Evolutionary conservation across 2,797 vertebrate genomes (phyloP).

Genomic region (Alca torda): DNA sequence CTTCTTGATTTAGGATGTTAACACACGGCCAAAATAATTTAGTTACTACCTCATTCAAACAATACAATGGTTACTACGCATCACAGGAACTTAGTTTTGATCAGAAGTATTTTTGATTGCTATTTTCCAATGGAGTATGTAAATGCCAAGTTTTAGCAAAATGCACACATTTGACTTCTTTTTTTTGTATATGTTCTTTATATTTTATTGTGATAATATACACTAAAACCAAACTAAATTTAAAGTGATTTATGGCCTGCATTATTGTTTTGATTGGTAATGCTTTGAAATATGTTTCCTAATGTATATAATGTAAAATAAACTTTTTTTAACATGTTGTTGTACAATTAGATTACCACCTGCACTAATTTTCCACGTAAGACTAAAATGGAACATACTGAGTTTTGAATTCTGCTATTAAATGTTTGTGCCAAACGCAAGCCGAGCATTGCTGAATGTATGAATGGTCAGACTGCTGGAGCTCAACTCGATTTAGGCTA

Average conservation of each 20-base stretch:
- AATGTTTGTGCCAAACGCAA: slow-evolving; percentile 43
- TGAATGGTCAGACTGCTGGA: not conserved
- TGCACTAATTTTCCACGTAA: slow-evolving; percentile 53
- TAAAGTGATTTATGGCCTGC: slow-evolving; percentile 78
- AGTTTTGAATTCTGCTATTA: slow-evolving; percentile 50
- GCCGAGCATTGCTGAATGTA: not conserved
- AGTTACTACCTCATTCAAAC: slow-evolving; percentile 85
- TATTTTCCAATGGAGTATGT: slow-evolving; percentile 72
- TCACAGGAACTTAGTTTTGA: slow-evolving; percentile 75
- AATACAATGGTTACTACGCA: slow-evolving; percentile 74
- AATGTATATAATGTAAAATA: slow-evolving; percentile 87
- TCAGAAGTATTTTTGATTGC: slow-evolving; percentile 73
- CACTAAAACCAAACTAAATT: slow-evolving; percentile 79
- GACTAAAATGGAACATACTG: slow-evolving; percentile 5
- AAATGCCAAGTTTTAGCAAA: slow-evolving; percentile 74
- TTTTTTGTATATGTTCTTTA: slow-evolving; percentile 79
- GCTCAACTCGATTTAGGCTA: not conserved
- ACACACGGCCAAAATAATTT: slow-evolving; percentile 83
- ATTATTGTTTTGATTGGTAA: slow-evolving; percentile 76
- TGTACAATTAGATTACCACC: slow-evolving; percentile 72
- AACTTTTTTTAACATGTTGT: slow-evolving; percentile 81
- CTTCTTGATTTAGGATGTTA: slow-evolving; percentile 75
- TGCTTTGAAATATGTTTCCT: slow-evolving; percentile 79
- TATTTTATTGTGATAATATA: slow-evolving; percentile 79
- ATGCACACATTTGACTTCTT: slow-evolving; percentile 72